These are phyloP conservation scores for Holcopasites calliopsidis DNA, from an alignment of 1,140 invertebrate species.

Conservation along the genomic window DNA sequence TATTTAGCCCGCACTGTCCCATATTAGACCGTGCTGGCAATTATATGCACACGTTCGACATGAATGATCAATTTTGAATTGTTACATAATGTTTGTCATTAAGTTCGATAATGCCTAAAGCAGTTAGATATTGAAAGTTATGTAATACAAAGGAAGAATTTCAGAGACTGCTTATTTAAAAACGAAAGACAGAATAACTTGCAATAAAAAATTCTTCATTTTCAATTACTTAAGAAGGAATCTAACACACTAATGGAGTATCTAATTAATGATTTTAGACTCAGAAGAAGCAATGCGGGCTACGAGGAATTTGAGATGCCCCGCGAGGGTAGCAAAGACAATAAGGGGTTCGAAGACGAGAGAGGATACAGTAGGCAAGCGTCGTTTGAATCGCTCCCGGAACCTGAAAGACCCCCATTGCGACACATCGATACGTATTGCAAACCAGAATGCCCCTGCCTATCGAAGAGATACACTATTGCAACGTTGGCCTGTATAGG, in stretches of 20 bases:
- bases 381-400: slow-evolving; percentile 85
- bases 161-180: too few species aligned
- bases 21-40: slow-evolving; percentile 9
- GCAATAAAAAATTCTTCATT: too few species aligned
- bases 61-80: not conserved
- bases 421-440: slow-evolving; percentile 93
- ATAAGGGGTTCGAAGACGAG: slow-evolving; percentile 79
- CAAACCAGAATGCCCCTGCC: slow-evolving; percentile 91
- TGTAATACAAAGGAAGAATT: too few species aligned
- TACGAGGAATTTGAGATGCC: slow-evolving; percentile 83
- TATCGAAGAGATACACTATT: slow-evolving; percentile 93
- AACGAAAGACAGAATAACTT: too few species aligned
- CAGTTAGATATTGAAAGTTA: too few species aligned
- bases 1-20: not conserved
- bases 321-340: slow-evolving; percentile 79
- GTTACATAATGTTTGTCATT: not conserved
- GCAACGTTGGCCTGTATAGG: slow-evolving; percentile 91
- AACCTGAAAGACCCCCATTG: slow-evolving; percentile 88
- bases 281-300: slow-evolving; percentile 68
- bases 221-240: not conserved
- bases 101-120: too few species aligned
- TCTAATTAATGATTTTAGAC: slow-evolving; percentile 21
- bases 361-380: slow-evolving; percentile 80
- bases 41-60: not conserved
- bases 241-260: not conserved